Percentiles rank a stretch among this genome's conserved stretches.
These are phyloP conservation scores for Corythoichthys intestinalis DNA, from an alignment of 2,113 vertebrate species.

Conservation along the genomic window DNA sequence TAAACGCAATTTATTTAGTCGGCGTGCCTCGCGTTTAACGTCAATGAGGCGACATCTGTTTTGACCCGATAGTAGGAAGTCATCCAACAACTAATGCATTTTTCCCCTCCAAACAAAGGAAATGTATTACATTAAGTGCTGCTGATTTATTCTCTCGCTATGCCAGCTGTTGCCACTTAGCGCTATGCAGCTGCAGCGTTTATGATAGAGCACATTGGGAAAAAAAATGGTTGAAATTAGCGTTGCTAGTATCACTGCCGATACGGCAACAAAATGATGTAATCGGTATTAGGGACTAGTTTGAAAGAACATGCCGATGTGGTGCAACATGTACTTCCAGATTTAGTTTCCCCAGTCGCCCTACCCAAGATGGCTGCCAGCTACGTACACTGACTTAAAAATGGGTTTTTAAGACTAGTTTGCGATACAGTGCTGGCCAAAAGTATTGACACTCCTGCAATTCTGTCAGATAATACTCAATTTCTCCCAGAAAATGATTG, in stretches of 20 bases:
- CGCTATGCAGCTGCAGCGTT: background rate
- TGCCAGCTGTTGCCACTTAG: constrained; percentile 10
- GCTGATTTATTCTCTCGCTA: background rate
- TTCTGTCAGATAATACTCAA: too few species aligned
- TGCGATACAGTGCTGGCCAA: too few species aligned
- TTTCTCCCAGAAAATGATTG: too few species aligned
- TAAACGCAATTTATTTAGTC: constrained; percentile 3
- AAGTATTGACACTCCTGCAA: too few species aligned
- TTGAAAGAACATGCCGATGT: too few species aligned
- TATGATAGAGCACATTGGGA: background rate
- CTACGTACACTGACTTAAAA: too few species aligned
- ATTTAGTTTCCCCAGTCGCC: too few species aligned
- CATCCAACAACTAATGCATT: background rate
- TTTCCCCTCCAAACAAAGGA: background rate
- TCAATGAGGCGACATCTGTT: background rate
- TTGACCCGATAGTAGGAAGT: background rate
- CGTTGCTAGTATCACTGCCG: too few species aligned
- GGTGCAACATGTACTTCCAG: too few species aligned
- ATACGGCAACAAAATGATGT: too few species aligned
- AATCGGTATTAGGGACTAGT: too few species aligned
- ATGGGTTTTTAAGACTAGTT: too few species aligned
- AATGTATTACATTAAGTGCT: background rate
- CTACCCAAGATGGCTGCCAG: background rate
- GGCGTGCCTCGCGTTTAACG: background rate
- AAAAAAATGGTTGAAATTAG: background rate